Percentiles rank a stretch among this genome's conserved stretches.
These are phyloP conservation scores for Cassiopea andromeda DNA, from an alignment of 30 jellyfish, hydroid and myxozoan species.

Conservation along the genomic window DNA sequence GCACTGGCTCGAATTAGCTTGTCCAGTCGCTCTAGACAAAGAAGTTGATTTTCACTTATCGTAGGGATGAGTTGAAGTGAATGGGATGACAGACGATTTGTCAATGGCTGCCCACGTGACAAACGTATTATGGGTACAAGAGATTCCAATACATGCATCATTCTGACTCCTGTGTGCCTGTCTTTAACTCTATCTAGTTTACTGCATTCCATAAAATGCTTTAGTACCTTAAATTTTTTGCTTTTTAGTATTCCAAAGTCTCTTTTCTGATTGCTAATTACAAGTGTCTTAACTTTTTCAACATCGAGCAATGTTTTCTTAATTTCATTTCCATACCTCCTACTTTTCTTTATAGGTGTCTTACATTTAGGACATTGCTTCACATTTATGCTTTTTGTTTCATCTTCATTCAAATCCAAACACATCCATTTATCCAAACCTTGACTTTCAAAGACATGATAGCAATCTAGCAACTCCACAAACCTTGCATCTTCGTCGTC, in stretches of 20 bases:
- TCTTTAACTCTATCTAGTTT: neutral
- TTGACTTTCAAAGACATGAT: constrained; percentile 62
- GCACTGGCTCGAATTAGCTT: neutral
- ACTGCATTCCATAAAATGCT: neutral
- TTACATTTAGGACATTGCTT: constrained; percentile 82
- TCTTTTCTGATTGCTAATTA: constrained; percentile 1
- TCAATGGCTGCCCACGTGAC: neutral
- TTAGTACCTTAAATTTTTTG: neutral
- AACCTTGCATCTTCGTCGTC: constrained; percentile 81
- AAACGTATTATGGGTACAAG: too few species aligned
- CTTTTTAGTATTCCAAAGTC: neutral
- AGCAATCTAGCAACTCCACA: constrained; percentile 66
- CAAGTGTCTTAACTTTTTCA: constrained; percentile 39
- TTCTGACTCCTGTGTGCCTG: too few species aligned
- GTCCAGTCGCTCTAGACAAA: neutral
- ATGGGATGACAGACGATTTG: neutral
- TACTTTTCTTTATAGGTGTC: constrained; percentile 46
- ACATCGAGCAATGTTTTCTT: constrained; percentile 46
- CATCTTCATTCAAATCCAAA: constrained; percentile 13
- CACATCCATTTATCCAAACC: constrained; percentile 78
- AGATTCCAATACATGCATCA: too few species aligned
- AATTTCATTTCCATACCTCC: constrained; percentile 62
- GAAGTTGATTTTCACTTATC: constrained; percentile 33
- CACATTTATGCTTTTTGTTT: constrained; percentile 7
- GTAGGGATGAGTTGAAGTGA: neutral